Conservation (phyloP, 2,888 invertebrate species). For the Acleris emargana region DNA sequence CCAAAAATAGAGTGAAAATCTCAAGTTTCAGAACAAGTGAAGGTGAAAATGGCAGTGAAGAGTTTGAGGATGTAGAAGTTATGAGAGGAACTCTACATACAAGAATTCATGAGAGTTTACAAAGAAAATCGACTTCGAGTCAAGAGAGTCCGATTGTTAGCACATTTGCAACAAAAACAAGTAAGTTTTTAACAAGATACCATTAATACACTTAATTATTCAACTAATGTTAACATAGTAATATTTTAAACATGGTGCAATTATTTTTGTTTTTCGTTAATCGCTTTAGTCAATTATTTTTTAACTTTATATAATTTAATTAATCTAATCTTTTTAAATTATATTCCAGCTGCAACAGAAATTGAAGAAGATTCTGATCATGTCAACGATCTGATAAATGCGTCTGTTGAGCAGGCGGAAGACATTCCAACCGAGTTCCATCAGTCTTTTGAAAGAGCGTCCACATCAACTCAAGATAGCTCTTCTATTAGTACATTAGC, state of each 20-base stretch:
- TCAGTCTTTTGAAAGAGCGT: neutral
- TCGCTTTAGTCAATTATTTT: too few species aligned
- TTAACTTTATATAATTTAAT: too few species aligned
- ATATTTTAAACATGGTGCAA: too few species aligned
- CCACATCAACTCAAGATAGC: neutral
- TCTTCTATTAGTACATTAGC: too few species aligned
- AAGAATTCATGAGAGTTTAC: neutral
- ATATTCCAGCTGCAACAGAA: too few species aligned
- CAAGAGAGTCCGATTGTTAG: neutral
- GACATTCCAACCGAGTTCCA: neutral
- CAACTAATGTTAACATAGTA: too few species aligned
- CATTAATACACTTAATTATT: too few species aligned
- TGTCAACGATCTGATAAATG: neutral
- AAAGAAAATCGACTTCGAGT: neutral
- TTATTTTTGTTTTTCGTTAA: too few species aligned
- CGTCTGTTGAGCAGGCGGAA: neutral
- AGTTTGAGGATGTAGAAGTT: slow-evolving; percentile 9
- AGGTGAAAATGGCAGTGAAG: neutral
- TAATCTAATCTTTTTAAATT: too few species aligned
- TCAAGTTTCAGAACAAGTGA: too few species aligned
- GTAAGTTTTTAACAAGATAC: too few species aligned
- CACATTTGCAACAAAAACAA: neutral
- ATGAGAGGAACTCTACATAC: slow-evolving; percentile 14
- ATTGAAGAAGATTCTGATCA: too few species aligned
- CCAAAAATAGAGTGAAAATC: slow-evolving; percentile 1